Evolutionary conservation across 2,888 invertebrate species (phyloP), one percentile per base, ranked within the genome.

Genomic region (Nemapogon koenigi): DNA sequence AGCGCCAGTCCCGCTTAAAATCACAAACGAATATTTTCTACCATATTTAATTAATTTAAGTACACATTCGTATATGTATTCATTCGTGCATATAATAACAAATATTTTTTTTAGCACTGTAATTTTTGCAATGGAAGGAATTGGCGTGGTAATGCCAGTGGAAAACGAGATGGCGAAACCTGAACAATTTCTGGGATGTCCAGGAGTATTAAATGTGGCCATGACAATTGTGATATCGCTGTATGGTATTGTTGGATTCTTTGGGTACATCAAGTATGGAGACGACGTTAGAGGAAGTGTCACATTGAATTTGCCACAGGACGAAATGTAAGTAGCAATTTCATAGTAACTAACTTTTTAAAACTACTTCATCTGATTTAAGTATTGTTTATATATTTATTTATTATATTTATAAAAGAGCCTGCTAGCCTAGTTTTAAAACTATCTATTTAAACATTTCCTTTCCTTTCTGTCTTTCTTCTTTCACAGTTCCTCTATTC

Each of bases 101-200:
- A 11, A 26, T 37, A 16, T 19, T 8, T 8, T 14, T 49, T 57
- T 26, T 57, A 84, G 97, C 37, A 97, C 96, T 1, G 97, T 95
- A 0, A 88, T 98, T 48, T 98, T 96, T 61, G 94, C 98, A 2
- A 97, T 98, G 86, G 98, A 98, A 78, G 95, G 94, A 18, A 97
- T 98, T 42, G 92, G 92, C 36, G 89, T 89, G 32, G 90, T 97
- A 8, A 87, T 97, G 83, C 97, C 97, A 0, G 86, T 97, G 13
- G 95, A 96, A 63, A 96, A 96, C 61, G 90, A 89, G 27, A 96
- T 97, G 95, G 81, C 81, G 13, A 85, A 86, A 19, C 94, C 94
- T 0, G 75, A 87, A 43, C 85, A 89, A 37, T 91, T 91, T 55
- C 83, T 95, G 37, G 86, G 87, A 13, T 87, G 87, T 47, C 90